Percentiles rank a stretch among this genome's conserved stretches.
phyloP scores from a whole-genome alignment of 2,113 vertebrate species.

The Carassius carassius region DNA sequence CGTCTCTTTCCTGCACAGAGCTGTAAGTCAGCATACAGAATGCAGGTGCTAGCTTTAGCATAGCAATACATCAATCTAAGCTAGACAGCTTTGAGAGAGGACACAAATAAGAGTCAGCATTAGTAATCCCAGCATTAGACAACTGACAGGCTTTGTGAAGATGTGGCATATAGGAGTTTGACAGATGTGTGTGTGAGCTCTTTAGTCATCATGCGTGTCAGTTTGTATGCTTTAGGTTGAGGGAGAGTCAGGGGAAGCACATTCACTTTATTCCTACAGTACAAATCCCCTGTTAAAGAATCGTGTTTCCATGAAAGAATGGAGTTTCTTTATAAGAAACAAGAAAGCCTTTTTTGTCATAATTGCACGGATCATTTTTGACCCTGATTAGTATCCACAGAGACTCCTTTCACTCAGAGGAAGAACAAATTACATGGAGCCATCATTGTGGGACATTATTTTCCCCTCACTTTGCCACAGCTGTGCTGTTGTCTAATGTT shows the following conservation, averaged over 20 bases:
- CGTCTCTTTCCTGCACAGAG: neutral
- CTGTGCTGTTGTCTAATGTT: neutral
- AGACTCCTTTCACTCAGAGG: slow-evolving; percentile 20
- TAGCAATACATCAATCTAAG: neutral
- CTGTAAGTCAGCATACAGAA: neutral
- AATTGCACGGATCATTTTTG: neutral
- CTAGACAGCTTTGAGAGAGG: neutral
- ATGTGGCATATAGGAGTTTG: neutral
- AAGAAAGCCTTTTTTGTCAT: neutral
- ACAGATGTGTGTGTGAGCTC: neutral
- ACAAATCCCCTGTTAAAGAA: neutral
- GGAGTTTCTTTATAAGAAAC: neutral
- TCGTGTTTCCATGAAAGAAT: slow-evolving; percentile 14
- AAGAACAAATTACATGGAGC: neutral
- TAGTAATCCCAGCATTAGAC: neutral
- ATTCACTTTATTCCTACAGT: neutral
- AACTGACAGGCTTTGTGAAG: slow-evolving; percentile 3
- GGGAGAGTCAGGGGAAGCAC: neutral
- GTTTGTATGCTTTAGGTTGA: slow-evolving; percentile 18
- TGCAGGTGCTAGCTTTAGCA: neutral
- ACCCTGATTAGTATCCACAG: slow-evolving; percentile 17
- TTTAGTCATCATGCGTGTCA: slow-evolving; percentile 3
- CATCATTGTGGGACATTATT: neutral
- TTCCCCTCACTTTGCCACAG: neutral
- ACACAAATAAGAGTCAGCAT: neutral